Percentiles rank a stretch among this genome's conserved stretches.
phyloP scores from a whole-genome alignment of 2,888 invertebrate genomes.

The Cyrtodaria siliqua region DNA sequence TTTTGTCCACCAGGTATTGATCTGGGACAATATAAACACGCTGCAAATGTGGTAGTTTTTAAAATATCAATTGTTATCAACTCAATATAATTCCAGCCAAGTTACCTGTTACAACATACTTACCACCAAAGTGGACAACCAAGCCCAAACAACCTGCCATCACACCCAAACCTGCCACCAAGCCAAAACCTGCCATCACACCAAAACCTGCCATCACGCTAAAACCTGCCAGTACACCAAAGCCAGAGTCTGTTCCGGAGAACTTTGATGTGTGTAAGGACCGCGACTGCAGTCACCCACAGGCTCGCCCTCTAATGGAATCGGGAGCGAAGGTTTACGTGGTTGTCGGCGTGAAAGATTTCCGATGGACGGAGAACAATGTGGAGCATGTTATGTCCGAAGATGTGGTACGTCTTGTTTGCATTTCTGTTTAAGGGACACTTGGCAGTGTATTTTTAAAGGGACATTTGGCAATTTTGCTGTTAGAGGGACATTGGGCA shows the following conservation, averaged over 20 bases:
- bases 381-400: conserved; percentile 79
- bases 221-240: conserved; percentile 2
- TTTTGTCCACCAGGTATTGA: too few relatives aligned
- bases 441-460: too few relatives aligned
- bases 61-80: too few relatives aligned
- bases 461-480: too few relatives aligned
- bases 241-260: conserved; percentile 65
- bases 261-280: conserved; percentile 73
- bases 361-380: conserved; percentile 61
- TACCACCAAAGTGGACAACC: neutral
- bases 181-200: neutral
- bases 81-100: too few relatives aligned
- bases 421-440: too few relatives aligned
- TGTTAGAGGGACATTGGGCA: too few relatives aligned
- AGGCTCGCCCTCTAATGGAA: conserved; percentile 77
- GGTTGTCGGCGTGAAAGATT: conserved; percentile 80
- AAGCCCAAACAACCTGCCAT: neutral
- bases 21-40: too few relatives aligned
- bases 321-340: conserved; percentile 81
- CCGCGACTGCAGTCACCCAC: conserved; percentile 74
- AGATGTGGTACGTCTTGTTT: conserved; percentile 61
- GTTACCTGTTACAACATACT: neutral
- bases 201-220: neutral
- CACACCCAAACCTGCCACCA: conserved; percentile 2
- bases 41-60: too few relatives aligned